A percentile compares a stretch with the other conserved stretches of the same genome.
phyloP scores from a whole-genome alignment of 2,888 invertebrate genomes.

The Exephanes ischioxanthus region DNA sequence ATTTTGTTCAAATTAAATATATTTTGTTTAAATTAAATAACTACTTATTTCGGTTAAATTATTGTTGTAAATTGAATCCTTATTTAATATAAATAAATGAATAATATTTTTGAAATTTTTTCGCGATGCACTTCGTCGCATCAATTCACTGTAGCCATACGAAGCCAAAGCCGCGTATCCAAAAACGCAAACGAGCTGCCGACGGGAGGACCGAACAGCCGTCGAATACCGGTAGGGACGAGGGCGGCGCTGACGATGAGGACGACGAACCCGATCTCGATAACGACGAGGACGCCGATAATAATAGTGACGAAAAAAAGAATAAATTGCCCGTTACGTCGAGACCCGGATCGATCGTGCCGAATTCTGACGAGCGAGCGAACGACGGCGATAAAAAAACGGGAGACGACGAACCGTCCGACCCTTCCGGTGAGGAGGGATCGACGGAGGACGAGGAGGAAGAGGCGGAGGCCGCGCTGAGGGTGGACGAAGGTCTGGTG shows the following conservation, averaged over 20 bases:
- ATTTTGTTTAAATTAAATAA: too few relatives aligned
- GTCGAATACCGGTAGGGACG: conserved; percentile 36
- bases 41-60: too few relatives aligned
- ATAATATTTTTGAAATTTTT: not conserved
- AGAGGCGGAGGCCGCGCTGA: conserved; percentile 40
- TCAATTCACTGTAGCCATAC: conserved; percentile 28
- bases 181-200: conserved; percentile 54
- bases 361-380: conserved; percentile 40
- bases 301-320: conserved; percentile 46
- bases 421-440: conserved; percentile 51
- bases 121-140: not conserved
- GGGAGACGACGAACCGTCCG: conserved; percentile 34
- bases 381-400: conserved; percentile 21
- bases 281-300: conserved; percentile 50
- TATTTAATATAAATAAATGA: not conserved
- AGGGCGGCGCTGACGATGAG: conserved; percentile 23
- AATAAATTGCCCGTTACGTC: conserved; percentile 52
- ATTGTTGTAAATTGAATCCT: too few relatives aligned
- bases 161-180: conserved; percentile 54
- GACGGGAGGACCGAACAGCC: conserved; percentile 46
- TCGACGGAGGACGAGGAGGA: conserved; percentile 56
- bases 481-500: conserved; percentile 22
- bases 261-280: conserved; percentile 38
- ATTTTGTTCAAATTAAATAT: too few relatives aligned
- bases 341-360: conserved; percentile 41